A percentile compares a stretch with the other conserved stretches of the same genome.
Evolutionary conservation across 2,888 invertebrate species (phyloP).

Genomic region (Coenonympha arcania): DNA sequence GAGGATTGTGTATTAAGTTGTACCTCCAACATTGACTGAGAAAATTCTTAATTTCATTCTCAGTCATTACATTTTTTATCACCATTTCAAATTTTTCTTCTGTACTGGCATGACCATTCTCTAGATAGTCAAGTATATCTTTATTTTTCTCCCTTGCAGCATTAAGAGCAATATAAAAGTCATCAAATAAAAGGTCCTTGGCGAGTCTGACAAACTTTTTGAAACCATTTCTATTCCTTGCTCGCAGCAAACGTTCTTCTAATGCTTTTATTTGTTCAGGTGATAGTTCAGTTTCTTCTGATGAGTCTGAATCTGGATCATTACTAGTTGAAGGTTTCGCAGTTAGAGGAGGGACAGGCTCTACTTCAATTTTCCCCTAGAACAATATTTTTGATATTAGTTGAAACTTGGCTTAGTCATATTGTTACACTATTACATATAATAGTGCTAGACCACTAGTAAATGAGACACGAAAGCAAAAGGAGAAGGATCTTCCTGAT

Average conservation of each 20-base stretch:
- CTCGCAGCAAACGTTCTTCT: too few species aligned
- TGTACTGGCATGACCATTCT: slow-evolving; percentile 53
- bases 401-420: too few species aligned
- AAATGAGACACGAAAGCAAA: too few species aligned
- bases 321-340: slow-evolving; percentile 44
- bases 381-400: neutral
- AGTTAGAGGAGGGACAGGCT: slow-evolving; percentile 48
- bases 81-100: slow-evolving; percentile 61
- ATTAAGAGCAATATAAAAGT: slow-evolving; percentile 41
- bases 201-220: slow-evolving; percentile 58
- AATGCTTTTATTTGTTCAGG: too few species aligned
- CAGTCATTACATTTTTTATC: slow-evolving; percentile 44
- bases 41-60: slow-evolving; percentile 61
- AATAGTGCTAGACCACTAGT: too few species aligned
- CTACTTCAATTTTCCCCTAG: slow-evolving; percentile 56
- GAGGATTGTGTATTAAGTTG: slow-evolving; percentile 51
- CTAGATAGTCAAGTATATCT: slow-evolving; percentile 47
- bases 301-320: slow-evolving; percentile 55
- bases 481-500: too few species aligned
- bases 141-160: slow-evolving; percentile 34
- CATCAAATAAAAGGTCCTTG: slow-evolving; percentile 57
- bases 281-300: slow-evolving; percentile 49
- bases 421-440: too few species aligned
- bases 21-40: slow-evolving; percentile 63
- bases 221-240: slow-evolving; percentile 56